These are phyloP conservation scores for Acrobasis suavella DNA, from an alignment of 2,888 invertebrate species.

Conservation along the genomic window DNA sequence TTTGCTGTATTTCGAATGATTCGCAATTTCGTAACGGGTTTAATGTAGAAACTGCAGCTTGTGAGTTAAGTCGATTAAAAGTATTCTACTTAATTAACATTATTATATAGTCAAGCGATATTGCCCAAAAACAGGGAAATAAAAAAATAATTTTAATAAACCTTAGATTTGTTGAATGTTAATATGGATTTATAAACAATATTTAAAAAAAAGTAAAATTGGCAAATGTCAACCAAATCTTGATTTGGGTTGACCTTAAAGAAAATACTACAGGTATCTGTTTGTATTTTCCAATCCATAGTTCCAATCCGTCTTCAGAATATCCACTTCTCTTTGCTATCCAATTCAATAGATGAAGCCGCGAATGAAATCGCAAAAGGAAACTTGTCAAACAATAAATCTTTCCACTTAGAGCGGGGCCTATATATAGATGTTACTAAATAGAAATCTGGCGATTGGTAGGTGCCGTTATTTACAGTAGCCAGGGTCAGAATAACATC, in stretches of 20 bases:
- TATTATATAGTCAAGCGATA: no score
- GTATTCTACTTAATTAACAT: not conserved
- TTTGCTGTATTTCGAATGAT: not conserved
- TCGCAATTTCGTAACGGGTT: not conserved
- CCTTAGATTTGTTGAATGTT: no score
- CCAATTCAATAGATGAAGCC: not conserved
- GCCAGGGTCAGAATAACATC: slow-evolving; percentile 30
- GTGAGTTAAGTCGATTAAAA: not conserved
- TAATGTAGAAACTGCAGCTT: not conserved
- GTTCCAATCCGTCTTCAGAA: no score
- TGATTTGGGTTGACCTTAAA: no score
- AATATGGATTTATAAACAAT: no score
- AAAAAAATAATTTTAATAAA: no score
- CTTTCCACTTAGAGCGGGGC: slow-evolving; percentile 6
- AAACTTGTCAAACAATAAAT: slow-evolving; percentile 20
- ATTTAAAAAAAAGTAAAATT: no score
- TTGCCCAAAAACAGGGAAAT: no score
- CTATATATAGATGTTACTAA: slow-evolving; percentile 18
- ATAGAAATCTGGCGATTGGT: slow-evolving; percentile 21
- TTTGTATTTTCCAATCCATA: no score
- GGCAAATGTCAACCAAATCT: no score
- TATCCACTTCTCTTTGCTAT: not conserved
- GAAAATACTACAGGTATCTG: no score
- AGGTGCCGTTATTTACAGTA: slow-evolving; percentile 25
- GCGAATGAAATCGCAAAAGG: slow-evolving; percentile 8